phyloP scores from a whole-genome alignment of 1,140 invertebrate species.

The Paracyclopina nana region DNA sequence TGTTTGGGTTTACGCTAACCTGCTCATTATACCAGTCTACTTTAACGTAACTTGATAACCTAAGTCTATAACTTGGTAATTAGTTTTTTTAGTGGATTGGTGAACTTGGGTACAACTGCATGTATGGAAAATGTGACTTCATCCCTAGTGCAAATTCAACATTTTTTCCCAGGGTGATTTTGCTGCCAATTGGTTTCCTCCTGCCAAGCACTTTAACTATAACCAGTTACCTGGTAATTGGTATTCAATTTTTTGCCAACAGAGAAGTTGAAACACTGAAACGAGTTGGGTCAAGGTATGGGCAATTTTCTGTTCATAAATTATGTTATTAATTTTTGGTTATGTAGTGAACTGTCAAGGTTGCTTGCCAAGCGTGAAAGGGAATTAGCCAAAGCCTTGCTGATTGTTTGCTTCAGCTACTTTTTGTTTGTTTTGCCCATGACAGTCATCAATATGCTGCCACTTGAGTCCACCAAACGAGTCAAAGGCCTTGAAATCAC shows the following conservation, averaged over 20 bases:
- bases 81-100: background rate
- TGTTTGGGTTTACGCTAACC: background rate
- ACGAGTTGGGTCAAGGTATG: background rate
- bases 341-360: background rate
- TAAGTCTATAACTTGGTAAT: background rate
- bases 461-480: too few species aligned
- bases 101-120: background rate
- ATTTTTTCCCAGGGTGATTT: background rate
- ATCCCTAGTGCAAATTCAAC: background rate
- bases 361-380: background rate
- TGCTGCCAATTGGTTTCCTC: constrained; percentile 1
- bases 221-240: background rate
- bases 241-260: background rate
- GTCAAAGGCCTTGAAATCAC: background rate
- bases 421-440: constrained; percentile 4
- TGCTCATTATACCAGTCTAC: background rate
- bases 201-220: background rate
- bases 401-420: background rate
- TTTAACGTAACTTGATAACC: background rate
- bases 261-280: background rate
- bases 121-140: background rate
- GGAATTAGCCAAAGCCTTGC: background rate
- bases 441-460: background rate
- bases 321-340: background rate
- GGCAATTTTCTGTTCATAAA: background rate